Base-by-base conservation (phyloP, 2,797 vertebrate genomes). In the Cryptoblepharus egeriae region DNA sequence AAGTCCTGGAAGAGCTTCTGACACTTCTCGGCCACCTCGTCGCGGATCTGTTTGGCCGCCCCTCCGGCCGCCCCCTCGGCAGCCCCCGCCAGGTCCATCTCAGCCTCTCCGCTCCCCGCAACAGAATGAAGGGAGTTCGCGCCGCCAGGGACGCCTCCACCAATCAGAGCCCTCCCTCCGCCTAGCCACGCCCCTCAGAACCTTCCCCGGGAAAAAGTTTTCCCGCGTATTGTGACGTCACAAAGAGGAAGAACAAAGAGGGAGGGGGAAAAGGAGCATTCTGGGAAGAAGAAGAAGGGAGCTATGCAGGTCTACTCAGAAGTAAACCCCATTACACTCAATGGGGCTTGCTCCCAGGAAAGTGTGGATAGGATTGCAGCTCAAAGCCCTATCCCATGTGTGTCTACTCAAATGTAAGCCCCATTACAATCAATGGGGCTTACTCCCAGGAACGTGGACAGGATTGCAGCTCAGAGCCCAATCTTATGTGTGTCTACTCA, bases 1-100 rank as follows among this genome's bases (percentile, higher is more conserved):
- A 99, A 99, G 89, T 98, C 98, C 94, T 98, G 97, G 90, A 99
- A 99, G 42, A 99, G 94, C 90, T 99, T 99, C 95, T 99, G 98
- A 85, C 98, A 99, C 91, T 99, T 99, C 88, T 99, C 98, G 0
- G 98, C 97, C 95, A 99, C 94, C 82, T 99, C 98, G 90, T 99
- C 98, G 57, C 98, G 99, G 75, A 99, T 93, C 75, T 92, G 95
- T 81, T 95, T 95, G 6, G 96, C 96, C 3, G 90, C 93, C 65
- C 91, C 94, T 2, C 95, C 97, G 75, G 93, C 92, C 6, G 90
- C 88, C 70, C 89, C 87, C 26, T 92, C 94, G 4, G 95, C 94
- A 69, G 97, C 95, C 1, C 92, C 93, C 3, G 96, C 94, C 0
- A 96, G 75, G 7, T 99, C 98, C 98, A 99, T 99, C n/a, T n/a